Evolutionary conservation across 2,888 invertebrate species (phyloP).

Genomic region (Mythimna lalbum): DNA sequence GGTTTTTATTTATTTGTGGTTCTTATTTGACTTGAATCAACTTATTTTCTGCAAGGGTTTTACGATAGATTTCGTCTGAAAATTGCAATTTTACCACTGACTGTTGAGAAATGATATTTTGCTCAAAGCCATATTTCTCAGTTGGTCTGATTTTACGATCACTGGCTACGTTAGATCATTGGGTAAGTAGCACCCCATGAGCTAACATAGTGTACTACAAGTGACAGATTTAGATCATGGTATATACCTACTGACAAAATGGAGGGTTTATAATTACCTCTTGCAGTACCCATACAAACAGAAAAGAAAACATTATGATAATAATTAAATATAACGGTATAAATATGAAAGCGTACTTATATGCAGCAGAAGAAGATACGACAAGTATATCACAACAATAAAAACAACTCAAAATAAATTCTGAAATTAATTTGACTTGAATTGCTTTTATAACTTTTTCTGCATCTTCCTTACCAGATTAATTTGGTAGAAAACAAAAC

Average conservation of each 20-base stretch:
- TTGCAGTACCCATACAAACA: no score
- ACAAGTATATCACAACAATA: not conserved
- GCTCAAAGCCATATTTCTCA: constrained; percentile 43
- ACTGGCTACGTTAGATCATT: constrained; percentile 34
- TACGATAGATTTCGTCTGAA: constrained; percentile 26
- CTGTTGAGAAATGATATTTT: constrained; percentile 36
- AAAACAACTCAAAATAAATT: not conserved
- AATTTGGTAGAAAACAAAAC: constrained; percentile 11
- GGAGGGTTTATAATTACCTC: no score
- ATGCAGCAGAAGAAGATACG: not conserved
- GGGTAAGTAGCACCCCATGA: constrained; percentile 31
- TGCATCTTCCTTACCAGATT: not conserved
- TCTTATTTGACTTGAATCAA: constrained; percentile 8
- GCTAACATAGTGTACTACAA: not conserved
- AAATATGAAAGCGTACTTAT: not conserved
- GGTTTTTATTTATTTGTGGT: not conserved
- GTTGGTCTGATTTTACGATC: constrained; percentile 38
- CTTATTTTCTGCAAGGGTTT: constrained; percentile 6
- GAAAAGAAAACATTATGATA: not conserved
- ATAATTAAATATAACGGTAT: not conserved
- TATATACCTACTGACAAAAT: not conserved
- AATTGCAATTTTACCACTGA: constrained; percentile 48
- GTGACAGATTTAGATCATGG: constrained; percentile 4
- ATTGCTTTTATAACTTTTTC: not conserved
- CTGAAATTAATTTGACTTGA: not conserved